phyloP scores from a whole-genome alignment of 2,797 vertebrate species.

The Zenarchopterus dispar region DNA sequence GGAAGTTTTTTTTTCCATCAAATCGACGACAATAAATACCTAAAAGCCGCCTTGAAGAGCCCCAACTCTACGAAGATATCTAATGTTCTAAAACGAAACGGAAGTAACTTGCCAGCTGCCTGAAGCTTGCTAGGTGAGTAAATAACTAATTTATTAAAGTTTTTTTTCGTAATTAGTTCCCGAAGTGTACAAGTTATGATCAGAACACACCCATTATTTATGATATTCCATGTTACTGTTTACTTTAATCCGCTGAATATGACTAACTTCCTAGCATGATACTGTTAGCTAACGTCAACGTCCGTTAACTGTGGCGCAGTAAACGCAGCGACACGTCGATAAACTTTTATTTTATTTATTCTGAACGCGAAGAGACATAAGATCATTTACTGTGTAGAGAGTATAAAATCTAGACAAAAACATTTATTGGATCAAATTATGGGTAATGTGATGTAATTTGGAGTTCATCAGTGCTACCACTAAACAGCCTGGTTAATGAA shows the following conservation, averaged over 20 bases:
- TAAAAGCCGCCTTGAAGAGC: neutral
- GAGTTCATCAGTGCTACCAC: too few species aligned
- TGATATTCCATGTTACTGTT: conserved; percentile 2
- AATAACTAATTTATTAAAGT: conserved; percentile 11
- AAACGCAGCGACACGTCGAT: neutral
- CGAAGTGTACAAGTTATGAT: neutral
- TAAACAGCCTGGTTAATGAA: too few species aligned
- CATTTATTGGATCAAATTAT: too few species aligned
- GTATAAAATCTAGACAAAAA: too few species aligned
- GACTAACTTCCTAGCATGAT: conserved; percentile 38
- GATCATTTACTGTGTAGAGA: neutral
- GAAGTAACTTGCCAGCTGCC: conserved; percentile 81
- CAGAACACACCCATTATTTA: accelerated
- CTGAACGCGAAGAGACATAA: too few species aligned
- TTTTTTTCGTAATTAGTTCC: neutral
- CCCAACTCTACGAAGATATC: conserved; percentile 38
- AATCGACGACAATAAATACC: neutral
- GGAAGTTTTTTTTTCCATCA: neutral
- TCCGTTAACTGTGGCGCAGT: too few species aligned
- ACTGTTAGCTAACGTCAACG: conserved; percentile 14
- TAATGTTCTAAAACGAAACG: conserved; percentile 75
- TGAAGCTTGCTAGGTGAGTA: conserved; percentile 76
- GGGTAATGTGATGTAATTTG: too few species aligned
- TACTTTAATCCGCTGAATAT: neutral
- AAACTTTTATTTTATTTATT: neutral